Conservation (phyloP, 1,140 invertebrate species). For the Meteorus sp. region DNA sequence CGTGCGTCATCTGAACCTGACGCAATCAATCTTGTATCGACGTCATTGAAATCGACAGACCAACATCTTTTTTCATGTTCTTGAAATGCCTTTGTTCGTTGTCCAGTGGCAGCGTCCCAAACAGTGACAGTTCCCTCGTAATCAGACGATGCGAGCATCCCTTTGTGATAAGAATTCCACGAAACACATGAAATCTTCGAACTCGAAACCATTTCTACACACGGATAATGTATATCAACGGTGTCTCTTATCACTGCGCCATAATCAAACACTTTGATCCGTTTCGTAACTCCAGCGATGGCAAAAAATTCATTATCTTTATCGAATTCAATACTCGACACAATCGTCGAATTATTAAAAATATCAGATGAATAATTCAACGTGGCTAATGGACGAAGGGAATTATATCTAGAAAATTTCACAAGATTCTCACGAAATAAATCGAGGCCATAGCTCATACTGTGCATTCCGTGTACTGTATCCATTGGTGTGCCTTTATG, state of each 20-base stretch:
- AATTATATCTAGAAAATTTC: conserved; percentile 85
- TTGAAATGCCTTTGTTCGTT: conserved; percentile 73
- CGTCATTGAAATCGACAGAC: conserved; percentile 95
- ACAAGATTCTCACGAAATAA: conserved; percentile 85
- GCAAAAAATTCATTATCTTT: conserved; percentile 96
- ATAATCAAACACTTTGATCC: conserved; percentile 95
- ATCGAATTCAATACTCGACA: conserved; percentile 96
- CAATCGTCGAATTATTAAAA: conserved; percentile 88
- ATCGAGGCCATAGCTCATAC: conserved; percentile 66
- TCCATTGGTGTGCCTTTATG: conserved; percentile 37
- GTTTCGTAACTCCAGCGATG: conserved; percentile 93
- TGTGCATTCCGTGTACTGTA: conserved; percentile 42
- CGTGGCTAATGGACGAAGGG: conserved; percentile 79
- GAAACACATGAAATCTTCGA: conserved; percentile 95
- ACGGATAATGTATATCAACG: conserved; percentile 90
- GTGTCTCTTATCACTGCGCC: conserved; percentile 79
- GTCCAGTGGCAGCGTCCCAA: conserved; percentile 88
- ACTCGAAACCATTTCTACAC: conserved; percentile 88
- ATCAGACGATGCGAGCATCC: conserved; percentile 88
- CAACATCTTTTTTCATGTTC: conserved; percentile 97
- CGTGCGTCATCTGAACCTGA: conserved; percentile 94
- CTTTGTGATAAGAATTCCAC: conserved; percentile 93
- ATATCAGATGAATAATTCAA: conserved; percentile 90
- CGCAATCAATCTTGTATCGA: conserved; percentile 88
- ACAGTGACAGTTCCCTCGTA: conserved; percentile 93